A percentile compares a stretch with the other conserved stretches of the same genome.
phyloP scores from a whole-genome alignment of 2,888 invertebrate genomes.

The Aspidiotus destructor region DNA sequence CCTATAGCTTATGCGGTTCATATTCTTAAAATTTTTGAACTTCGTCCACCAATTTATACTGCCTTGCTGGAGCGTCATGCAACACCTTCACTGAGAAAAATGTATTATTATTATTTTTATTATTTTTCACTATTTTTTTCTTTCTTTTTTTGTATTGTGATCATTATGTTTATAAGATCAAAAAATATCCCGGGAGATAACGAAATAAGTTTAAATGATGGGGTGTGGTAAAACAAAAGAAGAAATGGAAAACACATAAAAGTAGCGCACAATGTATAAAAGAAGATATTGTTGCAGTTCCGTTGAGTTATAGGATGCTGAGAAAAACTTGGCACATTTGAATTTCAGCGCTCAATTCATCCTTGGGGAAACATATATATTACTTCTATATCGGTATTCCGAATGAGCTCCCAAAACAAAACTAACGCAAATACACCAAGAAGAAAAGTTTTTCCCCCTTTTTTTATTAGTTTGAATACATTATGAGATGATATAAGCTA shows the following conservation, averaged over 20 bases:
- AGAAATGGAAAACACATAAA: not conserved
- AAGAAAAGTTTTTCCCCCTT: conserved; percentile 20
- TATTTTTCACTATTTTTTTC: no score
- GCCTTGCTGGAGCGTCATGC: no score
- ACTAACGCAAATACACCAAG: conserved; percentile 26
- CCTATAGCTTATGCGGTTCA: no score
- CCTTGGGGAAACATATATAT: conserved; percentile 30
- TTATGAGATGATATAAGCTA: not conserved
- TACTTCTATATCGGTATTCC: conserved; percentile 27
- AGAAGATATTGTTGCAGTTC: not conserved
- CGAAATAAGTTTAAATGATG: no score
- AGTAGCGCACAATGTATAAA: not conserved
- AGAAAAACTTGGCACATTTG: conserved; percentile 29
- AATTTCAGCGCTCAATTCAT: conserved; percentile 28
- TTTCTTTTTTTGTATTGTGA: no score
- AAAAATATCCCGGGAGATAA: no score
- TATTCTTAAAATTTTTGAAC: no score
- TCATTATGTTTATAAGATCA: no score
- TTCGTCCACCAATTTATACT: no score
- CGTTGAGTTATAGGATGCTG: conserved; percentile 20
- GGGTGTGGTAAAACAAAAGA: not conserved
- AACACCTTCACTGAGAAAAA: no score
- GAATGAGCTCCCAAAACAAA: conserved; percentile 20
- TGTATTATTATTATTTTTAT: no score
- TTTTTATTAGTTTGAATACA: not conserved